Evolutionary conservation across 1,140 invertebrate species (phyloP).

Genomic region (honey bee (Apis mellifera)): DNA sequence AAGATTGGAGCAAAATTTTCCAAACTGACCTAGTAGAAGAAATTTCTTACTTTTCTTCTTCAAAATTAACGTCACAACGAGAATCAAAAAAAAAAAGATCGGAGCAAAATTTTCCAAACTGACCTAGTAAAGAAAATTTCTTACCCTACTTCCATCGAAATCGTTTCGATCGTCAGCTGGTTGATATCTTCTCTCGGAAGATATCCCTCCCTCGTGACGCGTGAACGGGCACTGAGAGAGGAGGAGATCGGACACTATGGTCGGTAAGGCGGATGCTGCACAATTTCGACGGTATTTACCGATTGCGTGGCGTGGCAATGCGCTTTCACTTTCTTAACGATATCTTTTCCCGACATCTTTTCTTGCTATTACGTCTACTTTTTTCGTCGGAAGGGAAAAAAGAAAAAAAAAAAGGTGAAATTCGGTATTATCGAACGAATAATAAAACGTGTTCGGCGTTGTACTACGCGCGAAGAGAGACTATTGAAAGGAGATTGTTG

Average conservation of each 20-base stretch:
- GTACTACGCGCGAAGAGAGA: no score
- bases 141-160: not conserved
- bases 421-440: no score
- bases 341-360: not conserved
- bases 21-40: not conserved
- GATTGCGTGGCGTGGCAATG: not conserved
- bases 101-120: not conserved
- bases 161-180: not conserved
- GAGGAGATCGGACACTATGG: not conserved
- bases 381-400: no score
- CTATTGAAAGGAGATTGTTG: no score
- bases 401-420: not conserved
- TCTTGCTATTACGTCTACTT: not conserved
- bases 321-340: slow-evolving; percentile 36
- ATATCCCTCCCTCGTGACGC: no score
- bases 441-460: no score
- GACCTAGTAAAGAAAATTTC: not conserved
- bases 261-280: slow-evolving; percentile 22
- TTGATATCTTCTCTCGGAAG: no score
- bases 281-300: slow-evolving; percentile 3
- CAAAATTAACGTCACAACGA: no score
- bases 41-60: not conserved
- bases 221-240: slow-evolving; percentile 2
- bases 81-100: no score
- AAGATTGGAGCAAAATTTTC: not conserved